Percentiles rank a stretch among this genome's conserved stretches.
These are phyloP conservation scores for Rhagologus leucostigma DNA, from an alignment of 2,113 vertebrate species.

Conservation along the genomic window DNA sequence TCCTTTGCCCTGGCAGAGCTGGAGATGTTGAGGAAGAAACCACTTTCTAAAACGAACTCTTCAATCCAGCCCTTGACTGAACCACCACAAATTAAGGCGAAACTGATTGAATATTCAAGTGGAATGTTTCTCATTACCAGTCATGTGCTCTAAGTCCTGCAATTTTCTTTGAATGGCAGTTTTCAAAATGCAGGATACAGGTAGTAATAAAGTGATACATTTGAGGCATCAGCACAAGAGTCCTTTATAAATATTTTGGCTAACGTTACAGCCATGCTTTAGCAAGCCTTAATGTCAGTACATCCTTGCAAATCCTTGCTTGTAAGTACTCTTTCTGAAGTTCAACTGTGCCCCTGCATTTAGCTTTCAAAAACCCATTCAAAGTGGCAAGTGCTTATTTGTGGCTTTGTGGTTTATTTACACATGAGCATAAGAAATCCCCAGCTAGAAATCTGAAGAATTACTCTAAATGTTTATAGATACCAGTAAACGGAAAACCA, in stretches of 20 bases:
- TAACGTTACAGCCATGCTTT: neutral
- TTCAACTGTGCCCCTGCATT: neutral
- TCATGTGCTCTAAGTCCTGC: neutral
- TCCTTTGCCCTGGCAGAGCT: neutral
- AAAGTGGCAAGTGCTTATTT: neutral
- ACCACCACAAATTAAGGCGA: neutral
- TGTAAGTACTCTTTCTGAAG: neutral
- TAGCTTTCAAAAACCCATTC: neutral
- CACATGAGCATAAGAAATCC: constrained; percentile 24
- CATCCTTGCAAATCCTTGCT: neutral
- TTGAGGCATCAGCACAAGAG: neutral
- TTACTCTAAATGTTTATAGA: neutral
- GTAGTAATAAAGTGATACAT: neutral
- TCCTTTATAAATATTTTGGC: neutral
- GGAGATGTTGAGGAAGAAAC: neutral
- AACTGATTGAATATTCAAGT: neutral
- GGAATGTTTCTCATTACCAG: neutral
- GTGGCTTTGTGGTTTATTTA: constrained; percentile 33
- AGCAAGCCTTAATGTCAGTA: neutral
- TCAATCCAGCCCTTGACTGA: neutral
- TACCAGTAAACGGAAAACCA: constrained; percentile 39
- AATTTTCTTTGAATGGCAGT: neutral
- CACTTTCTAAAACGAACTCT: neutral
- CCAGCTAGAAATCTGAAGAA: neutral
- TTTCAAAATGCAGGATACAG: neutral